phyloP scores from a whole-genome alignment of 2,888 invertebrate species.

The Iphiclides podalirius region DNA sequence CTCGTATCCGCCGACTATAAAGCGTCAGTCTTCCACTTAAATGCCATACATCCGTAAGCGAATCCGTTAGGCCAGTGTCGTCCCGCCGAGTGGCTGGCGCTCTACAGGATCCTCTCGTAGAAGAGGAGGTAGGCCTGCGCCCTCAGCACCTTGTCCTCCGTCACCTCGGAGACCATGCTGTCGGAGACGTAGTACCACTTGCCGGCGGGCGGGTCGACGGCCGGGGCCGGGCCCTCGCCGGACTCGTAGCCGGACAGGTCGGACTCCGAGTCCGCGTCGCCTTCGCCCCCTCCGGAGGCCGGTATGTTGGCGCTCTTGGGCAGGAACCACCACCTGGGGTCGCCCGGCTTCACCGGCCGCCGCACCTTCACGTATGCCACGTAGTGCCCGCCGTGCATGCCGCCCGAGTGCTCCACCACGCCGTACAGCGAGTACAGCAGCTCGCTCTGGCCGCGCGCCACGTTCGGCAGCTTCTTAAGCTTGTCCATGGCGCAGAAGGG shows the following conservation, averaged over 20 bases:
- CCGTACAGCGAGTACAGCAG: slow-evolving; percentile 95
- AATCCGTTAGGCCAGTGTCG: slow-evolving; percentile 38
- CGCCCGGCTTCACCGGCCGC: slow-evolving; percentile 80
- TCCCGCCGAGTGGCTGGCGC: slow-evolving; percentile 9
- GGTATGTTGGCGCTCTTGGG: slow-evolving; percentile 81
- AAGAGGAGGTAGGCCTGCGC: slow-evolving; percentile 97
- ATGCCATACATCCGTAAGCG: slow-evolving; percentile 45
- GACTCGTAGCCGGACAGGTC: slow-evolving; percentile 79
- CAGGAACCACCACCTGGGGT: slow-evolving; percentile 86
- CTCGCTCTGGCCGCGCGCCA: slow-evolving; percentile 81
- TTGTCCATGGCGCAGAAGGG: slow-evolving; percentile 91
- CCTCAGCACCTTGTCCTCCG: slow-evolving; percentile 88
- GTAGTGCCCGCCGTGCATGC: slow-evolving; percentile 91
- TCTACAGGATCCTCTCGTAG: slow-evolving; percentile 94
- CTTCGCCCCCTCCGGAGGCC: slow-evolving; percentile 61
- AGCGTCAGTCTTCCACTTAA: slow-evolving; percentile 66
- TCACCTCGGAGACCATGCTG: slow-evolving; percentile 89
- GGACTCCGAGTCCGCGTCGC: slow-evolving; percentile 75
- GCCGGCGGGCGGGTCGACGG: slow-evolving; percentile 79
- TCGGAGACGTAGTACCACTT: slow-evolving; percentile 98
- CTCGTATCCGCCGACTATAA: slow-evolving; percentile 36
- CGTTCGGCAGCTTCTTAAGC: slow-evolving; percentile 81
- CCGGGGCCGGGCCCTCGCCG: slow-evolving; percentile 61
- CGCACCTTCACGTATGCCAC: slow-evolving; percentile 96
- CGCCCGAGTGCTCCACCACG: slow-evolving; percentile 96